Evolutionary conservation across 2,888 invertebrate species (phyloP).

Genomic region (Drosophila macrospina): DNA sequence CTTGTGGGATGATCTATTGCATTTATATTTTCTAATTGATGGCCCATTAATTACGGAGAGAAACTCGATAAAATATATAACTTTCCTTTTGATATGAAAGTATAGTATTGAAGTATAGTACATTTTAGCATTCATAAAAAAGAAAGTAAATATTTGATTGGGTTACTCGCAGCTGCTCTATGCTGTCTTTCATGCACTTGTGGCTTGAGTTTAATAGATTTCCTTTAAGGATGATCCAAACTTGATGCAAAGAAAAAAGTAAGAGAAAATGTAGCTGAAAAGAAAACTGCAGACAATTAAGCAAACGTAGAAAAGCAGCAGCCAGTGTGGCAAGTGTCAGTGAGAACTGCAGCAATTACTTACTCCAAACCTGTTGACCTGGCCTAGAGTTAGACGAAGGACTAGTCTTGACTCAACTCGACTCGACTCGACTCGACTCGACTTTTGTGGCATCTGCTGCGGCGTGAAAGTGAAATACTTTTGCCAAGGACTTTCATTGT

Average conservation of each 20-base stretch:
- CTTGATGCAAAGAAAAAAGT: conserved; percentile 34
- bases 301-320: conserved; percentile 44
- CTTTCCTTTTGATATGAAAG: conserved; percentile 2
- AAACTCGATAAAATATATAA: background rate
- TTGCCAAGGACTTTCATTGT: conserved; percentile 74
- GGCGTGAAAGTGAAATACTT: conserved; percentile 75
- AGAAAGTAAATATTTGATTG: conserved; percentile 20
- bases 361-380: conserved; percentile 69
- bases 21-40: conserved; percentile 8
- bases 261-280: conserved; percentile 45
- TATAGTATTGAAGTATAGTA: too few species aligned
- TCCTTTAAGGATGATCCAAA: conserved; percentile 67
- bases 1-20: conserved; percentile 5
- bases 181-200: conserved; percentile 47
- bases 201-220: conserved; percentile 70
- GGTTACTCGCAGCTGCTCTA: conserved; percentile 26
- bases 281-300: conserved; percentile 76
- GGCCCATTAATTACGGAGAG: background rate
- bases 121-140: too few species aligned
- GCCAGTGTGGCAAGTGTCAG: conserved; percentile 19
- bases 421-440: conserved; percentile 15
- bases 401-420: conserved; percentile 17
- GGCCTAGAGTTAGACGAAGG: conserved; percentile 34
- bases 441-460: conserved; percentile 54
- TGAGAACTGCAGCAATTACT: conserved; percentile 75